Evolutionary conservation across 2,797 vertebrate genomes (phyloP), one percentile per base, ranked within the genome.

Genomic region (Oceanodroma leucorhoa): DNA sequence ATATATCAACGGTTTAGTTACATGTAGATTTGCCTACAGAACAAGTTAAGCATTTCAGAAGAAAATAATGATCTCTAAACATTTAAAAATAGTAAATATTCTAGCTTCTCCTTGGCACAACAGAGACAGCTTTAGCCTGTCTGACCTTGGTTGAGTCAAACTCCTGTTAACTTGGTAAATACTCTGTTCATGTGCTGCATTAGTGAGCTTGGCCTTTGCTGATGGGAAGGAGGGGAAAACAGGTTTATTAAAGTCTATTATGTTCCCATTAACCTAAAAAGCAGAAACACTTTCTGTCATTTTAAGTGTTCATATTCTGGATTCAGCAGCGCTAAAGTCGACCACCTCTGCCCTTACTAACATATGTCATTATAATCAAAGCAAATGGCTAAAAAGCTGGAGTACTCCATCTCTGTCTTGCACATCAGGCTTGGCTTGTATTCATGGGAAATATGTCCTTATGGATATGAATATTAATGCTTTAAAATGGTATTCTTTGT

Each of bases 401-500:
- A 84, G 32, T 79, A 73, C 24, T 80, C 43, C 43, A 79, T 94
- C 73, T 81, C 24, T 69, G 43, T 65, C 57, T 94, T 89, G 61
- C 41, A 94, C 83, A 51, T 70, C 60, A 79, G 32, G 3, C 16
- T 79, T 86, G 36, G 17, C 46, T 80, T 91, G 14, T 62, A 69
- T 82, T 92, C 65, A 50, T 58, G 40, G 83, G 36, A 96, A 96
- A 94, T 1, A 19, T 86, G 71, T 53, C 67, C 45, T 94, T 92
- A 41, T 58, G 36, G 66, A 83, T 94, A 93, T 96, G 65, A 96
- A 96, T 95, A 96, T 87, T 95, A 92, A 92, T 90, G 45, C n/a
- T 55, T 57, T 87, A 66, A 97, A 95, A 95, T 89, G 3, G n/a
- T 90, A 94, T 94, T 85, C 21, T 79, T 86, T 45, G 20, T 65